Base-by-base conservation (phyloP, 2,113 vertebrate species). In the Alexandromys fortis region DNA sequence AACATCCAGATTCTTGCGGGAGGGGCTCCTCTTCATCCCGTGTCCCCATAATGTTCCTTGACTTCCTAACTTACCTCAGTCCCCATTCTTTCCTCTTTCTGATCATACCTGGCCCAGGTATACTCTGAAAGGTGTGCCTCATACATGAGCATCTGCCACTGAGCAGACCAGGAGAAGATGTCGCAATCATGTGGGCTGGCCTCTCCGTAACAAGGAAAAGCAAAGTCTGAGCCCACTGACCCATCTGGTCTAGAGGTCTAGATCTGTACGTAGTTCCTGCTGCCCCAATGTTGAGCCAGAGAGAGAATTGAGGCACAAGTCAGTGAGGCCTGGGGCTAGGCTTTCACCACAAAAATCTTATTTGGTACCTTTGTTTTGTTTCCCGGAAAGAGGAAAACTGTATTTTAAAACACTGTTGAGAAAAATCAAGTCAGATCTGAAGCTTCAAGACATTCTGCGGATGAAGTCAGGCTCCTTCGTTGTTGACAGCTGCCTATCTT, bases 391-490 rank as follows among this genome's bases (percentile, higher is more conserved):
- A 55, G 11, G 38, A 92, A 97, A 92, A 89, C 86, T 90, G 82
- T 88, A 95, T 83, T 96, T 97, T 82, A 85, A 90, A 96, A 82
- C 47, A 90, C 92, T 90, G 81, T 47, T 75, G 49, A 92, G 52
- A 94, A 96, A 98, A 96, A 92, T 91, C 94, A 96, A 96, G 92
- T 97, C 78, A 42, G 67, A 55, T 70, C 77, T 96, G 65, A 92
- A 90, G n/a, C 7, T 61, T 81, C 30, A 55, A 94, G 88, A 83
- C 5, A 38, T 91, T 92, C 94, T 67, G 91, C 85, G 89, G 97
- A 97, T 75, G 96, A 97, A 96, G 67, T 72, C 45, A 76, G 35
- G 22, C 30, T 81, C 61, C 92, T 95, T 58, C 26, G 67, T 72
- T 22, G 4, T 7, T 89, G 61, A 55, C 11, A 2, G 61, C 4